A percentile compares a stretch with the other conserved stretches of the same genome.
Evolutionary conservation across 2,888 invertebrate species (phyloP).

Genomic region (Morpho achilles): DNA sequence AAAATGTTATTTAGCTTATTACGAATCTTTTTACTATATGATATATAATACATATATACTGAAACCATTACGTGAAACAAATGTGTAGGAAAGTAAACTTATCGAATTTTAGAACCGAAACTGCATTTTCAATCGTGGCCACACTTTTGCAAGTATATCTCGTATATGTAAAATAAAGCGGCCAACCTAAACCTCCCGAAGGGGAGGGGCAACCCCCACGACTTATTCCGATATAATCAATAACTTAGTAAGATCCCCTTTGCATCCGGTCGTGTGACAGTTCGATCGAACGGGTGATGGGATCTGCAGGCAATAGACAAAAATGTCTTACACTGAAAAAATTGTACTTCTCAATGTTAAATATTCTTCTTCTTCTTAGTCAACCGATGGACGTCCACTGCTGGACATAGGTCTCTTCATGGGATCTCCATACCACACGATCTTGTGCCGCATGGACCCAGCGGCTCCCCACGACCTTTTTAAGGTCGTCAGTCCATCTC

Average conservation of each 20-base stretch:
- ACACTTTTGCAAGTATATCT: conserved; percentile 71
- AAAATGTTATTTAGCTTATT: no score
- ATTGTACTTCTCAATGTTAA: no score
- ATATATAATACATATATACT: no score
- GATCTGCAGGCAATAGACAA: conserved; percentile 18
- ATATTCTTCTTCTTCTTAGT: no score
- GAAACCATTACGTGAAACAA: no score
- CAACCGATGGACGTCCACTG: no score
- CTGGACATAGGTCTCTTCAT: no score
- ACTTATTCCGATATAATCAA: conserved; percentile 80
- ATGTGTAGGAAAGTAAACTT: conserved; percentile 7
- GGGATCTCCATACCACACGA: no score
- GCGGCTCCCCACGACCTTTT: no score
- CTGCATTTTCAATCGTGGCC: conserved; percentile 26
- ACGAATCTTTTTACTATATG: no score
- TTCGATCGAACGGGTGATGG: conserved; percentile 55
- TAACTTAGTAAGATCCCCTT: conserved; percentile 79
- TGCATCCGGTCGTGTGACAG: conserved; percentile 77
- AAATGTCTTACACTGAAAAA: conserved; percentile 11
- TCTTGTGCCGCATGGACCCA: no score
- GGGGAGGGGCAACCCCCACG: conserved; percentile 57
- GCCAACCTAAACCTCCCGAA: conserved; percentile 64
- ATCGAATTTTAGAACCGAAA: conserved; percentile 13
- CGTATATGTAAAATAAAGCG: conserved; percentile 79
- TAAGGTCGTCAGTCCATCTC: no score